Evolutionary conservation across 2,797 vertebrate species (phyloP), one percentile per base, ranked within the genome.

Genomic region (Gymnothorax javanicus): DNA sequence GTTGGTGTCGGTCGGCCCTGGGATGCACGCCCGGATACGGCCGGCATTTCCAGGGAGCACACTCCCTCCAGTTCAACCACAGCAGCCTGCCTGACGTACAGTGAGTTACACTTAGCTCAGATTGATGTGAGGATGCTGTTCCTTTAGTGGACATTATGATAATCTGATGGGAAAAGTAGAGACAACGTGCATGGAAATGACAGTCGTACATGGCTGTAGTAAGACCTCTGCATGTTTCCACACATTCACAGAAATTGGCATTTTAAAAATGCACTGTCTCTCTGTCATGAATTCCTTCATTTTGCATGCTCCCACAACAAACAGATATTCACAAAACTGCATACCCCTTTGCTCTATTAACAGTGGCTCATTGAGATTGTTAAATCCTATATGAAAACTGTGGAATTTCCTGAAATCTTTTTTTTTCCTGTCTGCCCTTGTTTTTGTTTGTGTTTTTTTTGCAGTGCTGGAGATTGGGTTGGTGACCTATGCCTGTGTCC

Each of bases 381-480:
- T n/a, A 23, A 67, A 23, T 67, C 62, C 62, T 23, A 5, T 23
- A 67, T 67, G 33, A 43, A 43, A 43, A 43, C 33, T 43, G 33
- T 43, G 33, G 33, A 43, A 43, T 43, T 43, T 1, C 33, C 33
- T 43, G 33, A 43, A 43, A 43, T 59, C 13, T 59, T 59, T 59
- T 13, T 92, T 89, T 9, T 87, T 90, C 87, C 50, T 27, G 7
- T 84, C 91, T 93, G 92, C 93, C 93, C 94, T 79, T 90, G 91
- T 94, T 92, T 93, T 93, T 95, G 95, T 95, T 95, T 75, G 5
- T 54, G 20, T 73, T 27, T 73, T 33, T 73, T 64, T 12, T 73
- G 94, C 95, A 94, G 94, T 96, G 95, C 94, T 92, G 91, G 93
- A 92, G 87, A 87, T 54, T 56, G 83, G 86, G 87, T 86, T 91